Base-by-base conservation (phyloP, 2,888 invertebrate genomes). In the Tenthredo mesomela region DNA sequence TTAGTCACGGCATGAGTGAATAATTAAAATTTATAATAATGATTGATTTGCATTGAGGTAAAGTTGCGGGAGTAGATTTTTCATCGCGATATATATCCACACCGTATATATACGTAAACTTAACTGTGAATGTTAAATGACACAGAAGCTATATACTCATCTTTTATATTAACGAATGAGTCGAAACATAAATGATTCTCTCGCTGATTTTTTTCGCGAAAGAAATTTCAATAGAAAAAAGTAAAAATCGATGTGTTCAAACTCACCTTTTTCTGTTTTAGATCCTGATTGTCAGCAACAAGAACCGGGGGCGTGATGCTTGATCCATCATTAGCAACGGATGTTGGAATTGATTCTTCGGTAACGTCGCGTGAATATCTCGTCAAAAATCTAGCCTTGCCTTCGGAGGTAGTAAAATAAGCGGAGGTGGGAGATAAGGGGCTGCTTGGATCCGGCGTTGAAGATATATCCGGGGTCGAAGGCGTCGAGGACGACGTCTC, bases 341-440 rank as follows among this genome's bases (percentile, higher is more conserved):
- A 83, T 82, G 88, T 89, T 18, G 82, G 29, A 29, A 70, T 70
- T 18, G 82, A 67, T 65, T 89, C 88, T 87, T 94, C 93, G 84
- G 92, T 93, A 92, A 95, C 94, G 87, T 95, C 95, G 83, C 94
- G 94, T 88, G 94, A 94, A 90, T 95, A 95, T 91, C 95, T 94
- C 84, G 95, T 95, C 88, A 95, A 94, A 93, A 95, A 95, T 91
- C 94, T 95, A 65, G 96, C 95, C 91, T 96, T 96, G 84, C 95
- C 94, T 91, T 96, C 96, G 25, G 96, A 95, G 67, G 95, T 96
- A 29, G 95, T 95, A 91, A 96, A 96, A 90, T 96, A 96, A 0
- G 95, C 94, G 54, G 96, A 95, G 82, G 94, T 95, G n/a, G 95
- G 94, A 37, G 95, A 95, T 84, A 95, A 90, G 40, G 95, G 94